Evolutionary conservation across 1,140 invertebrate species (phyloP), one percentile per base, ranked within the genome.

Genomic region (Drosophila yakuba): DNA sequence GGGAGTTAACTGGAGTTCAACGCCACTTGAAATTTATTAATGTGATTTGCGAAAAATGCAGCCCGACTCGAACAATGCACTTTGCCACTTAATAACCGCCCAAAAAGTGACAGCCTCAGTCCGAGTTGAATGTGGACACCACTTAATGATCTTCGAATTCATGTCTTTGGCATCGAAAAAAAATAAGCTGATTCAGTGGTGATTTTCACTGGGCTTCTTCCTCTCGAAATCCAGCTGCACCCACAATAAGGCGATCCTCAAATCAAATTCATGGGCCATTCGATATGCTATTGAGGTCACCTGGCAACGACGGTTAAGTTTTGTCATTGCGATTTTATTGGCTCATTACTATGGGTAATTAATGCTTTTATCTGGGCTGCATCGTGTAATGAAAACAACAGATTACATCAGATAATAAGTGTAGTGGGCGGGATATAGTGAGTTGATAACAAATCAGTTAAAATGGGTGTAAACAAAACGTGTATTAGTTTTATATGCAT

Each of bases 401-500:
- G 63, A 90, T 91, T 91, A 88, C 78, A 90, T 88, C 78, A 90
- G 79, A 56, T 60, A 77, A n/a, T 78, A 43, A 2, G 4, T 39
- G 48, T 67, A 28, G 36, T 23, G 32, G 44, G 35, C 48, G 48
- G 48, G 48, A 5, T 51, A 15, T 51, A 2, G 48, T 11, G n/a
- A 69, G 51, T 20, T 58, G 67, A 71, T 71, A 71, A 41, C 14
- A 28, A 47, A 35, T 66, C 12, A 44, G 32, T 45, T 57, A 15
- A 69, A 25, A 56, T 23, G 35, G 28, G n/a, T 38, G 17, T 28
- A 28, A 47, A 35, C 36, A 1, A 36, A 68, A 59, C 17, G 39
- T n/a, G 10, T 39, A 20, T n/a, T 20, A 14, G 35, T 11, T 41
- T 38, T 36, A 6, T 20, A 23, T 23, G 14, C 20, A 63, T 23